A percentile compares a stretch with the other conserved stretches of the same genome.
phyloP scores from a whole-genome alignment of 2,113 vertebrate genomes.

The Caretta caretta region DNA sequence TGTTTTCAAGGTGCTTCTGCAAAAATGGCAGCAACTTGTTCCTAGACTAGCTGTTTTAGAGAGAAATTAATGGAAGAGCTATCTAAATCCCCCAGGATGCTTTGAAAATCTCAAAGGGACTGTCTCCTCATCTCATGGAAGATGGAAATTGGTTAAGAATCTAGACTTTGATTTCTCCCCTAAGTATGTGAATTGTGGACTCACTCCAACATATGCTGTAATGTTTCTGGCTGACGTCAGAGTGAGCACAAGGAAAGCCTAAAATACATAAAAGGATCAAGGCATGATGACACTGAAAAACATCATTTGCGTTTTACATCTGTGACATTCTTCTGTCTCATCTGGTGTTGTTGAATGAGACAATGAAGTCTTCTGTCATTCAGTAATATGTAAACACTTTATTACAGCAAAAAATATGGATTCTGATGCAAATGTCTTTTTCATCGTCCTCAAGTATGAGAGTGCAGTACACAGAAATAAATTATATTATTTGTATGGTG shows the following conservation, averaged over 20 bases:
- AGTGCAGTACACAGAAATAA: neutral
- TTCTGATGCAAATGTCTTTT: neutral
- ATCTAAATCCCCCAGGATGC: neutral
- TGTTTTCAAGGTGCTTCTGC: neutral
- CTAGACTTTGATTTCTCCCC: neutral
- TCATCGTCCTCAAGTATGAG: neutral
- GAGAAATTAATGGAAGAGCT: neutral
- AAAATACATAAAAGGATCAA: neutral
- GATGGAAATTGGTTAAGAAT: neutral
- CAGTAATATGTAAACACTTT: neutral
- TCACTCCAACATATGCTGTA: neutral
- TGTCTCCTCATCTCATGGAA: neutral
- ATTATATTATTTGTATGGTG: neutral
- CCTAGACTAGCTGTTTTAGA: neutral
- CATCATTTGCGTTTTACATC: neutral
- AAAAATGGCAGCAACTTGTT: neutral
- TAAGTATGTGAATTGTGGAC: neutral
- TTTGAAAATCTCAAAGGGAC: neutral
- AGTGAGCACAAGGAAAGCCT: neutral
- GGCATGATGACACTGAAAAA: neutral
- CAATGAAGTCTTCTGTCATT: neutral
- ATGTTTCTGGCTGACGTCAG: neutral
- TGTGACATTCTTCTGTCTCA: neutral
- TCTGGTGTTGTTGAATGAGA: neutral
- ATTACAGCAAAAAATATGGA: neutral